Base-by-base conservation (phyloP, 2,797 vertebrate species). In the Malurus leucopterus region DNA sequence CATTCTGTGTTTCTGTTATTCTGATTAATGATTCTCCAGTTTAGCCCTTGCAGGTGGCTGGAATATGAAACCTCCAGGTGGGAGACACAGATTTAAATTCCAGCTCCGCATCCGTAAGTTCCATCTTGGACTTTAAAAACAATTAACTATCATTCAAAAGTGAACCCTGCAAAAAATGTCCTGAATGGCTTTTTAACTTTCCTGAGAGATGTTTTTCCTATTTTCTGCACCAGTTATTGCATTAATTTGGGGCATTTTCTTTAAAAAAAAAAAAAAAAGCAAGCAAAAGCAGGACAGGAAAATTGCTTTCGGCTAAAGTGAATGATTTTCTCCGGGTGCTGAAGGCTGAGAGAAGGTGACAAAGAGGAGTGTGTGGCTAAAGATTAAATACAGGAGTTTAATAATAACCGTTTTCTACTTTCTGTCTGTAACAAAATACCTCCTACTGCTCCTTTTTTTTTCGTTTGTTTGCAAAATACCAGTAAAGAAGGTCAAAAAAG, bases 31-130 rank as follows among this genome's bases (percentile, higher is more conserved):
- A 50, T 50, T 64, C 49, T 30, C 62, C 40, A 47, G 10, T 38
- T 49, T 30, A 49, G 32, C 67, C n/a, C 20, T 8, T 68, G 17
- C 44, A 64, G 34, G 26, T 74, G 23, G 9, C 43, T 78, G 70
- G 30, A 55, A 30, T 2, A 1, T 0, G 0, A 9, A 8, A 34
- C 17, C 23, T 73, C 18, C 44, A 82, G 13, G 13, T 67, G 19
- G 7, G 78, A 84, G 21, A n/a, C 3, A 13, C 0, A 3, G 13
- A 20, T 76, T 70, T 43, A 51, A 90, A 70, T 73, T 49, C 27
- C 15, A 49, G 27, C 11, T 47, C 50, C 72, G 30, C 46, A 29
- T 36, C 1, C 12, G 29, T 3, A n/a, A 15, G 6, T 55, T 69
- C 59, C 10, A 12, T 50, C 55, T 40, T 20, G 13, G 23, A 44